Percentiles rank a stretch among this genome's conserved stretches.
Conservation (phyloP, 2,888 invertebrate species). For the Gortyna flavago region DNA sequence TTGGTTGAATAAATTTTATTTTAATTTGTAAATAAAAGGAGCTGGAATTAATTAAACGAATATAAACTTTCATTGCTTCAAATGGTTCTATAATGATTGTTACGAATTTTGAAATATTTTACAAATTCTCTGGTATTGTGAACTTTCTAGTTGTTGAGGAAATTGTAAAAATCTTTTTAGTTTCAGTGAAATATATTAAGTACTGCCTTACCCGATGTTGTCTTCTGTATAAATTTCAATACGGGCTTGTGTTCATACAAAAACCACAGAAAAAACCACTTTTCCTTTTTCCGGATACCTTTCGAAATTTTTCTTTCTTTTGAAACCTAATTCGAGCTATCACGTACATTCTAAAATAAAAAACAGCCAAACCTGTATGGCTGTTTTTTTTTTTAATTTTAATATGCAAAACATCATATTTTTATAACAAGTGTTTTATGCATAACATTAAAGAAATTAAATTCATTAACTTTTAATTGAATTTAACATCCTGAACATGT, state of each 20-base stretch:
- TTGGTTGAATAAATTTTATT: constrained; percentile 17
- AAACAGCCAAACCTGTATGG: neutral
- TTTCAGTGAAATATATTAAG: neutral
- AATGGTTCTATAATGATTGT: neutral
- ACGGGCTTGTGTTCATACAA: neutral
- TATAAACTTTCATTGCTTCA: neutral
- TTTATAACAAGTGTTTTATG: too few species aligned
- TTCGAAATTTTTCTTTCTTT: neutral
- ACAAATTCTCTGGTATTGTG: neutral
- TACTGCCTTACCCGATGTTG: neutral
- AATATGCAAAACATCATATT: too few species aligned
- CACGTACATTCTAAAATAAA: neutral
- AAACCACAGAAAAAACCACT: neutral
- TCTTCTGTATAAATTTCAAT: neutral
- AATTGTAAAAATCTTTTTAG: neutral
- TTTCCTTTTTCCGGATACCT: neutral
- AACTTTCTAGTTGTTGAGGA: neutral
- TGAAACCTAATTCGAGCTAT: neutral
- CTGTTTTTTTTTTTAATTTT: too few species aligned
- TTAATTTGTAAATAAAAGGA: constrained; percentile 4
- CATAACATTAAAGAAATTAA: too few species aligned
- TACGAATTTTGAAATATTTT: neutral
- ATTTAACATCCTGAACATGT: too few species aligned
- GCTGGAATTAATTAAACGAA: constrained; percentile 22
- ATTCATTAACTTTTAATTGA: too few species aligned